Base-by-base conservation (phyloP, 2,888 invertebrate genomes). In the Adelphocoris suturalis region DNA sequence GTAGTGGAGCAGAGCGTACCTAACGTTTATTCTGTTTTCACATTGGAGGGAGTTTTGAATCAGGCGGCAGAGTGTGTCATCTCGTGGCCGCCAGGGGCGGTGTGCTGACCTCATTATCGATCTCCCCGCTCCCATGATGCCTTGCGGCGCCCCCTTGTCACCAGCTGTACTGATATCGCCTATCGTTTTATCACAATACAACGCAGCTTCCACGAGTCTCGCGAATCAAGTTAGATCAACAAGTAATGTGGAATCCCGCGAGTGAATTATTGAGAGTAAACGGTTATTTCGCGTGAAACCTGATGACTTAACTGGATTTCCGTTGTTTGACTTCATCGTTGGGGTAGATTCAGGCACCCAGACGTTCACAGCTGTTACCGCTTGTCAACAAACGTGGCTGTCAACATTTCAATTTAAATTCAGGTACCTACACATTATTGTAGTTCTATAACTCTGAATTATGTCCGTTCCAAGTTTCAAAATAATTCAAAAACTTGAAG, bases 401-500 rank as follows among this genome's bases (percentile, higher is more conserved):
- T 52, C 52, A 52, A 13, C 52, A 11, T 52, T 52, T 52, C 23
- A 7, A 12, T 37, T 37, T 37, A 7, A 37, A 2, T 37, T 37
- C 37, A 37, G 37, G 37, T 37, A 37, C 37, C n/a, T 4, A 37
- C 37, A 37, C 7, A 37, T 37, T 37, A 7, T 7, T 2, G 7
- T 7, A 37, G 7, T n/a, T 7, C 37, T 37, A 2, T 37, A 37
- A 4, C 37, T 4, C 37, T 37, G 9, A 7, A 68, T 12, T 23
- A 82, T 82, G 82, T 47, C 82, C 52, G 52, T 52, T 3, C 47
- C 27, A 57, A 57, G 37, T 57, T 85, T 85, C 47, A 86, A 86
- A 88, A 55, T 88, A 19, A 48, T 80, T n/a, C 78, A 88, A 88
- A 78, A 78, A 78, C 52, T 76, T 0, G 80, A 88, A 55, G 55